Evolutionary conservation across 2,113 vertebrate genomes (phyloP), one percentile per base, ranked within the genome.

Genomic region (Grammomys dolichurus): DNA sequence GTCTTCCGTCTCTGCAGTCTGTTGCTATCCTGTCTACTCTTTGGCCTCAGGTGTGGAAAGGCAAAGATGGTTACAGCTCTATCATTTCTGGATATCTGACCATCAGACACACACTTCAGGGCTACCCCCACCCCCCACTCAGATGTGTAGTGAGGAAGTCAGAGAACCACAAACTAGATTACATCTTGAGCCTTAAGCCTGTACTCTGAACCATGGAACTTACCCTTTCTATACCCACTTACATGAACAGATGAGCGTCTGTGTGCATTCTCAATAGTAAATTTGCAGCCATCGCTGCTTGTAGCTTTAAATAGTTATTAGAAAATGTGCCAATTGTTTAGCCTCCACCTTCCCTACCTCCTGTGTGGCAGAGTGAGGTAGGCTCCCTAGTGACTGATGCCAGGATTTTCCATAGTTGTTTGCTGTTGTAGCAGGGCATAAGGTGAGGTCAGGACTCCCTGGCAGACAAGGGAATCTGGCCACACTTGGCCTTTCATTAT

Each of bases 391-490:
- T 19, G 63, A 75, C 58, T 17, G 11, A 40, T 5, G 40, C 33
- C 72, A 46, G 87, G 69, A 56, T 5, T 1, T 31, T 87, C 80
- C 19, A 0, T 2, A 2, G 33, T 43, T 6, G 36, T 43, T 33
- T 87, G 82, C 72, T 81, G 14, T 69, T 0, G 0, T 40, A 84
- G 63, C 20, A 3, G 56, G 72, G 11, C 72, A 48, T 8, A 43
- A 81, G 76, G 85, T 88, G 12, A 91, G 94, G 96, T 87, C 90
- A 90, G 93, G 85, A 85, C 94, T 97, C 72, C 58, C 94, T 90
- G 93, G 92, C 89, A 75, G 0, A 0, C 16, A 1, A 2, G 56
- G 20, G 54, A 20, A 78, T 58, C 86, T 94, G 77, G 82, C 60
- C 7, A 0, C 65, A 0, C 91, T n/a, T 87, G 4, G 78, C 85